Percentiles rank a stretch among this genome's conserved stretches.
Evolutionary conservation across 1,140 invertebrate species (phyloP).

Genomic region (Aphelenchoides besseyi): DNA sequence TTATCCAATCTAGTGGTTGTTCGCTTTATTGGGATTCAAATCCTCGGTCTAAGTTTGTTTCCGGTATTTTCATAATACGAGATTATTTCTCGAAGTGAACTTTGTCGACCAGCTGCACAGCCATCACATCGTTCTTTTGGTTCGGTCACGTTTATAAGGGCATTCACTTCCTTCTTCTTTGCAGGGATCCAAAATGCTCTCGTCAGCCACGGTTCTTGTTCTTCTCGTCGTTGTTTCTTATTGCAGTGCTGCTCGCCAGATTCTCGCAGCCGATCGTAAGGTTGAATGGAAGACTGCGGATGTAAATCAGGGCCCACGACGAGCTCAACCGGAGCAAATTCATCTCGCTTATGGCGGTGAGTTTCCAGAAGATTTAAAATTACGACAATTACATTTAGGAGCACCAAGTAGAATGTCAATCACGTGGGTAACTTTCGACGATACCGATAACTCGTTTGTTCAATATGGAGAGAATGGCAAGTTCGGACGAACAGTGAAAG

Average conservation of each 20-base stretch:
- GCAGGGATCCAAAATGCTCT: too few relatives aligned
- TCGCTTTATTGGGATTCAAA: too few relatives aligned
- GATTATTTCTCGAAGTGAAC: too few relatives aligned
- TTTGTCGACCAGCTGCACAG: too few relatives aligned
- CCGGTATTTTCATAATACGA: too few relatives aligned
- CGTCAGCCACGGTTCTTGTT: too few relatives aligned
- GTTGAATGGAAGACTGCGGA: neutral
- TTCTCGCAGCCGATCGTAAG: neutral
- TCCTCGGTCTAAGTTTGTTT: too few relatives aligned
- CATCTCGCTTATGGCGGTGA: constrained; percentile 46
- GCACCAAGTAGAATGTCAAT: constrained; percentile 19
- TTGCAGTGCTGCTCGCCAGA: neutral
- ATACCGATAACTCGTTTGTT: constrained; percentile 24
- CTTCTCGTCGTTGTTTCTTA: neutral
- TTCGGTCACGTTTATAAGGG: too few relatives aligned
- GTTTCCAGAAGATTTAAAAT: neutral
- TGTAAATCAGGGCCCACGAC: constrained; percentile 35
- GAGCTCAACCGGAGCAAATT: constrained; percentile 44
- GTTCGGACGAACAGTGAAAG: constrained; percentile 10
- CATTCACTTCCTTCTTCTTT: too few relatives aligned
- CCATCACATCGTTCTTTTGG: too few relatives aligned
- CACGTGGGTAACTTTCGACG: constrained; percentile 33
- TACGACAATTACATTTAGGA: neutral
- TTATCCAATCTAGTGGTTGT: too few relatives aligned
- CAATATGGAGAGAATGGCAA: constrained; percentile 25